Evolutionary conservation across 2,113 vertebrate species (phyloP).

Genomic region (Notarius quadriscutis): DNA sequence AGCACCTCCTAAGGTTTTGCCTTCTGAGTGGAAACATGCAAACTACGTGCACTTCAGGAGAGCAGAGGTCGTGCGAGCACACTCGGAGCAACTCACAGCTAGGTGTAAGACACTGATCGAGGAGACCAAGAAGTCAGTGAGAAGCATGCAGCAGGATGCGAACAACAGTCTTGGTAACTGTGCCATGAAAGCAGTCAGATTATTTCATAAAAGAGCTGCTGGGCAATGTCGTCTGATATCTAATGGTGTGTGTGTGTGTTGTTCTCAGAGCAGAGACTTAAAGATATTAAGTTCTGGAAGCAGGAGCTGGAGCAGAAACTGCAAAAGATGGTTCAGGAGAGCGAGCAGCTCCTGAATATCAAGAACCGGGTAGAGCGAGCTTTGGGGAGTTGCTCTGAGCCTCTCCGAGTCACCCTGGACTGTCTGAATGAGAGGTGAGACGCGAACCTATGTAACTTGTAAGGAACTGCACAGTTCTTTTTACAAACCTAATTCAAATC

Average conservation of each 20-base stretch:
- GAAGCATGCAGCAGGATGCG: conserved; percentile 77
- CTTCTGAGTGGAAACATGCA: conserved; percentile 71
- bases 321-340: conserved; percentile 78
- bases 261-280: conserved; percentile 79
- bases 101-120: conserved; percentile 80
- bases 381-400: conserved; percentile 75
- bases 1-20: conserved; percentile 69
- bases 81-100: conserved; percentile 73
- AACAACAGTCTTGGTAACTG: conserved; percentile 82
- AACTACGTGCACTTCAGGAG: conserved; percentile 68
- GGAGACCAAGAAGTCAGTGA: conserved; percentile 79
- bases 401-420: conserved; percentile 70
- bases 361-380: conserved; percentile 78
- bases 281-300: conserved; percentile 86
- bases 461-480: background rate
- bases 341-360: conserved; percentile 71
- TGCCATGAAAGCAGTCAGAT: background rate
- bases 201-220: background rate
- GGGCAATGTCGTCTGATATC: background rate
- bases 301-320: conserved; percentile 83
- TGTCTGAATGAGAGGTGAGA: conserved; percentile 85
- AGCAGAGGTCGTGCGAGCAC: conserved; percentile 72
- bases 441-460: background rate
- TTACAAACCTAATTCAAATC: background rate
- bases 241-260: background rate